Conservation (phyloP, 2,113 vertebrate genomes). For the Xenotilapia leptura region DNA sequence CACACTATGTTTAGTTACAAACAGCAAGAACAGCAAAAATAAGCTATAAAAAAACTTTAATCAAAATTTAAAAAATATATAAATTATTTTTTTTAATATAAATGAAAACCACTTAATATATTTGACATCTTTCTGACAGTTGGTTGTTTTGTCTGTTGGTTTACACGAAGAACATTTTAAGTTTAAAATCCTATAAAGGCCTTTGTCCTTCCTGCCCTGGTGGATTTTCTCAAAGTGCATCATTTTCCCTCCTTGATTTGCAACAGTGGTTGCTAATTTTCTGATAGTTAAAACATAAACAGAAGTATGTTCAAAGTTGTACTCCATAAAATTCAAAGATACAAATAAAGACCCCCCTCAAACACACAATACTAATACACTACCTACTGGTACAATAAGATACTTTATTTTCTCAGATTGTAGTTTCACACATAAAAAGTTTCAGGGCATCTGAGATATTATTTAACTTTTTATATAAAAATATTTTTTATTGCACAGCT, state of each 20-base stretch:
- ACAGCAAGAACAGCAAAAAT: background rate
- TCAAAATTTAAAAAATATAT: background rate
- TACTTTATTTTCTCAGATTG: background rate
- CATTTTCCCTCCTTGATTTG: background rate
- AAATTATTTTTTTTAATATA: background rate
- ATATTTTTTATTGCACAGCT: background rate
- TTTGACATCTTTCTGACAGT: background rate
- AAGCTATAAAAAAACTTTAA: background rate
- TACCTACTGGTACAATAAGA: background rate
- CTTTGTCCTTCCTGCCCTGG: background rate
- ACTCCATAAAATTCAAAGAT: background rate
- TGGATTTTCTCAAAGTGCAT: background rate
- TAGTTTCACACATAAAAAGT: background rate
- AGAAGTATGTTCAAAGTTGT: background rate
- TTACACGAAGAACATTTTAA: background rate
- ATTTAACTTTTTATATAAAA: background rate
- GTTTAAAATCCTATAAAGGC: background rate
- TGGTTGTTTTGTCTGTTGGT: background rate
- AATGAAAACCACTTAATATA: background rate
- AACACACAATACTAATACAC: background rate
- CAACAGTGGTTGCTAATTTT: background rate
- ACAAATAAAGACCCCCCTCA: background rate
- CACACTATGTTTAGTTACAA: background rate
- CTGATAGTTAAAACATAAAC: background rate
- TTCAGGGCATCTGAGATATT: background rate